These are phyloP conservation scores for Pseudoips prasinana DNA, from an alignment of 2,888 invertebrate species.

Conservation along the genomic window DNA sequence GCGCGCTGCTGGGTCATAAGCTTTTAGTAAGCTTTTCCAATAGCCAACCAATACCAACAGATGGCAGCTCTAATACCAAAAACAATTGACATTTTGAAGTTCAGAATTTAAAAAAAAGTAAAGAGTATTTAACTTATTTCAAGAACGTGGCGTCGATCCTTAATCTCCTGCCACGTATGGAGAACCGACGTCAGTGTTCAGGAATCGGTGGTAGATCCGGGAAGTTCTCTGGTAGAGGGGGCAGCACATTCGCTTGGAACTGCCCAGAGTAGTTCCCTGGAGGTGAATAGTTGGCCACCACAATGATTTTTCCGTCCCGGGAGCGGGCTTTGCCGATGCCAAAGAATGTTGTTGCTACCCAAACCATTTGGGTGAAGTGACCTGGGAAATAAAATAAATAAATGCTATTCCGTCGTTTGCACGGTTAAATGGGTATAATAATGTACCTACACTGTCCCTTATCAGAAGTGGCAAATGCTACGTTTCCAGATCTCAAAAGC, in stretches of 20 bases:
- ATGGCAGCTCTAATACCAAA: too few relatives aligned
- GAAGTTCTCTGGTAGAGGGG: conserved; percentile 85
- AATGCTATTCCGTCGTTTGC: too few relatives aligned
- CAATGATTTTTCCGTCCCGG: conserved; percentile 89
- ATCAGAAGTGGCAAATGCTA: too few relatives aligned
- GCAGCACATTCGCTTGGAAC: conserved; percentile 89
- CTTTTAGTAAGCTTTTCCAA: too few relatives aligned
- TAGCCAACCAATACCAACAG: too few relatives aligned
- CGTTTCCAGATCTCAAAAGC: too few relatives aligned
- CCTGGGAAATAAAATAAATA: conserved; percentile 79
- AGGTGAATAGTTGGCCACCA: conserved; percentile 92
- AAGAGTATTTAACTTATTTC: conserved; percentile 11
- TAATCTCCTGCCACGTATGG: conserved; percentile 69
- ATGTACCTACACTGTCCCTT: too few relatives aligned
- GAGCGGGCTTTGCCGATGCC: conserved; percentile 92
- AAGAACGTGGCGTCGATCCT: conserved; percentile 63
- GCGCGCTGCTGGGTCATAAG: too few relatives aligned
- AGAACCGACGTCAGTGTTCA: conserved; percentile 67
- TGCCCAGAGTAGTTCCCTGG: conserved; percentile 89
- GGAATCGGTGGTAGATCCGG: conserved; percentile 63
- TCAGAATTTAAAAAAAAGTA: too few relatives aligned
- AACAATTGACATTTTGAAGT: too few relatives aligned
- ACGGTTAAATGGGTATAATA: too few relatives aligned
- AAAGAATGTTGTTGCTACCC: conserved; percentile 88
- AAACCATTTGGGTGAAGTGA: conserved; percentile 93